Base-by-base conservation (phyloP, 2,888 invertebrate species). In the Ornithoptera alexandrae region DNA sequence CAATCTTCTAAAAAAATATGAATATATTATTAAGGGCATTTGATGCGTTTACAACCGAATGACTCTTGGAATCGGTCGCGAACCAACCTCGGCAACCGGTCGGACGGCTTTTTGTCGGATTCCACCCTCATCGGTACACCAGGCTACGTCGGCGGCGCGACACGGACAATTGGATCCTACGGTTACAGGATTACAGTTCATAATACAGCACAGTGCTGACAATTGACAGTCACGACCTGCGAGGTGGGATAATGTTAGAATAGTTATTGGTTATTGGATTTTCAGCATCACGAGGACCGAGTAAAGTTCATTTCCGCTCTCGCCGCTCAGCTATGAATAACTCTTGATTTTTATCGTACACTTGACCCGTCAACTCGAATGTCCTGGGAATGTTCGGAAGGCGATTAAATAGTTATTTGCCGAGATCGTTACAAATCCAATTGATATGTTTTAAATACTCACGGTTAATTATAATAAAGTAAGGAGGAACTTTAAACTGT, bases 321-420 rank as follows among this genome's bases (percentile, higher is more conserved):
- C 24, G 30, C 30, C 36, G 50, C 12, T 60, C 67, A 30, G 36
- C 75, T 79, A 85, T 85, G 85, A 87, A 87, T 85, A 85, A 84
- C 79, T 85, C 83, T 76, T 84, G 89, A 89, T 90, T 88, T 85
- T 87, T 87, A 89, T 90, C 88, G 83, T 83, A 78, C 80, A 80
- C 84, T 87, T 89, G 89, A 90, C 90, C 90, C 87, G 88, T 88
- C 87, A 87, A 85, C 86, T 82, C 79, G 83, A 81, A 84, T 86
- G 86, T 86, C 89, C 89, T 89, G 90, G 82, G 90, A 90, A 89
- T 87, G 86, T 84, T 86, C 77, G 81, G 83, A 80, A 83, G 84
- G 82, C 82, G 85, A 87, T 87, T 84, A 76, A 78, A 78, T 84
- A 81, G 82, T 82, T 85, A 81, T 84, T 80, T 77, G 79, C 76